A percentile compares a stretch with the other conserved stretches of the same genome.
Evolutionary conservation across 2,888 invertebrate genomes (phyloP).

Genomic region (Campaea margaritaria): DNA sequence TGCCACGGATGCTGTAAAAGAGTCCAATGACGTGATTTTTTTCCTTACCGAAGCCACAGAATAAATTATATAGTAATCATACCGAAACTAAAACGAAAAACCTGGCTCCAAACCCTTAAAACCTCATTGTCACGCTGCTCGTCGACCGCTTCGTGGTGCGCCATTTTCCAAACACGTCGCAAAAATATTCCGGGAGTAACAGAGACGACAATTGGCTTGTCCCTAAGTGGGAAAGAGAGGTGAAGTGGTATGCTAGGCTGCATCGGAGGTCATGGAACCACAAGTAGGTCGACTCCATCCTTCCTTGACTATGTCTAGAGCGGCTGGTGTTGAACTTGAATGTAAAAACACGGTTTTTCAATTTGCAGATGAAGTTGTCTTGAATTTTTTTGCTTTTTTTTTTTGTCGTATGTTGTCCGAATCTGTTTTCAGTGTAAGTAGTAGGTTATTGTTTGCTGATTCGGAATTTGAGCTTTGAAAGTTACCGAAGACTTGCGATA

Average conservation of each 20-base stretch:
- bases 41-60: no score
- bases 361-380: conserved; percentile 20
- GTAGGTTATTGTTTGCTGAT: no score
- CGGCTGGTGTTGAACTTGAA: conserved; percentile 77
- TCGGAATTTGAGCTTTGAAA: not conserved
- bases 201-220: conserved; percentile 52
- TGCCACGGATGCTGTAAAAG: no score
- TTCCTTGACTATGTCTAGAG: conserved; percentile 73
- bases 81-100: no score
- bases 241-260: conserved; percentile 69
- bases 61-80: no score
- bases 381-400: conserved; percentile 8
- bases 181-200: conserved; percentile 82
- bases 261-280: conserved; percentile 83
- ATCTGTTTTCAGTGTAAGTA: no score
- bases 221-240: conserved; percentile 57
- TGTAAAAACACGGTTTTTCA: conserved; percentile 80
- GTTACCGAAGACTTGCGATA: no score
- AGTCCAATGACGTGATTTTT: no score
- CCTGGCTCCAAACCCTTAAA: conserved; percentile 52
- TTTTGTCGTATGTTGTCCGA: not conserved
- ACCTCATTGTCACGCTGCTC: conserved; percentile 66
- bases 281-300: conserved; percentile 84
- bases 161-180: conserved; percentile 77
- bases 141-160: conserved; percentile 58